phyloP scores from a whole-genome alignment of 64 coral and sea anemone genomes.

The Dendrophyllia cribrosa region DNA sequence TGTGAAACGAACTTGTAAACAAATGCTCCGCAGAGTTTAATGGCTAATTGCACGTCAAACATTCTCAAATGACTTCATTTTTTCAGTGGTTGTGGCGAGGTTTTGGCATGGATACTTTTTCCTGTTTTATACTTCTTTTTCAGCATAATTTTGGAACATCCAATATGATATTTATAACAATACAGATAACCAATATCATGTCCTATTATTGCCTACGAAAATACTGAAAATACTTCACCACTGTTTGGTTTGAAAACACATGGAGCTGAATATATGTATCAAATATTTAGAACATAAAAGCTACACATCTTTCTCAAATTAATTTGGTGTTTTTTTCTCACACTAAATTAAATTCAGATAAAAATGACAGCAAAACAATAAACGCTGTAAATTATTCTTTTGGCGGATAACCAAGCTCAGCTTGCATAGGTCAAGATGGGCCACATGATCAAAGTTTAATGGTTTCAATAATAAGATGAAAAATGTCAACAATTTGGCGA shows the following conservation, averaged over 20 bases:
- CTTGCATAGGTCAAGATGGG: conserved; percentile 15
- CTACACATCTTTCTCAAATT: not conserved
- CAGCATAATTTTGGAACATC: not conserved
- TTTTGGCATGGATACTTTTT: not conserved
- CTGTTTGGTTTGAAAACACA: conserved; percentile 7
- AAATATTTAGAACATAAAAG: not conserved
- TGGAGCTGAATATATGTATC: not conserved
- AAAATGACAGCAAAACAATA: not conserved
- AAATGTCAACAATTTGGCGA: not conserved
- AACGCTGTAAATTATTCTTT: conserved; percentile 2
- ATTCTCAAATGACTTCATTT: conserved; percentile 11
- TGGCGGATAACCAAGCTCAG: not conserved
- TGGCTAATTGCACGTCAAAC: conserved; percentile 25
- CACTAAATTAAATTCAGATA: conserved; percentile 22
- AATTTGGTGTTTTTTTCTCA: not conserved
- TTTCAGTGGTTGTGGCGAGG: not conserved
- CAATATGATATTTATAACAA: not conserved
- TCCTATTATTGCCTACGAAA: not conserved
- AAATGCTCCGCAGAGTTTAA: conserved; percentile 18
- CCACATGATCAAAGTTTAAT: conserved; percentile 43
- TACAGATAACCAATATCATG: not conserved
- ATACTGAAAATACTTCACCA: not conserved
- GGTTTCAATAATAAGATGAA: not conserved
- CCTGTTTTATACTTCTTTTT: not conserved
- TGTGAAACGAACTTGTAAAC: conserved; percentile 42